Base-by-base conservation (phyloP, 1,140 invertebrate species). In the Drosophila sp. region DNA sequence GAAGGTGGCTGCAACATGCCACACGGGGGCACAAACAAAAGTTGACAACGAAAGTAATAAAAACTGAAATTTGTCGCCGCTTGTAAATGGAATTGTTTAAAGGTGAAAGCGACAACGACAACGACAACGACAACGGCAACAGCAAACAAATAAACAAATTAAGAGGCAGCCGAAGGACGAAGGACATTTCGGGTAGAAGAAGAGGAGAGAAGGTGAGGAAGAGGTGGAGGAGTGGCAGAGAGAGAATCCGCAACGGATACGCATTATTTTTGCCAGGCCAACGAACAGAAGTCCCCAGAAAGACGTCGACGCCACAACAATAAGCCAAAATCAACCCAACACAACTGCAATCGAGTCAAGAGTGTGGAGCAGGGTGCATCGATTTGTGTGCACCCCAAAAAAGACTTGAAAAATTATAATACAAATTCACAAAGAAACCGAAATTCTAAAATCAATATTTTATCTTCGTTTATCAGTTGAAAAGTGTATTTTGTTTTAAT, bases 61-160 rank as follows among this genome's bases (percentile, higher is more conserved):
- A 89, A 87, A 72, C 69, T 64, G 76, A 87, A 87, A 87, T 87
- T 87, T 87, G 83, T 89, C 84, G 83, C 83, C 76, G 82, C 82
- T 78, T 89, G 79, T 87, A 86, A 86, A 87, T 86, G 82, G 83
- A 87, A 87, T 87, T 87, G 83, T 87, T 87, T 82, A 82, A 87
- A 87, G 82, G 82, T 87, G 82, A 78, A 89, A 71, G 78, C 64
- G 64, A 66, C 53, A 63, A 13, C 71, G 32, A 29, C 32, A 38
- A 21, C 62, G 41, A 38, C 70, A 58, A 51, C 63, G 59, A 77
- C 45, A 56, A 54, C n/a, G 62, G 76, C 72, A 76, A 54, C 48
- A 40, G 29, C 66, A 63, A 70, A 73, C 81, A 86, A 84, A 86
- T 87, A 86, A 86, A 87, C 82, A 86, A 86, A 86, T 86, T 86